Conservation (phyloP, 1,140 invertebrate species). For the Chironomus striatipennis region DNA sequence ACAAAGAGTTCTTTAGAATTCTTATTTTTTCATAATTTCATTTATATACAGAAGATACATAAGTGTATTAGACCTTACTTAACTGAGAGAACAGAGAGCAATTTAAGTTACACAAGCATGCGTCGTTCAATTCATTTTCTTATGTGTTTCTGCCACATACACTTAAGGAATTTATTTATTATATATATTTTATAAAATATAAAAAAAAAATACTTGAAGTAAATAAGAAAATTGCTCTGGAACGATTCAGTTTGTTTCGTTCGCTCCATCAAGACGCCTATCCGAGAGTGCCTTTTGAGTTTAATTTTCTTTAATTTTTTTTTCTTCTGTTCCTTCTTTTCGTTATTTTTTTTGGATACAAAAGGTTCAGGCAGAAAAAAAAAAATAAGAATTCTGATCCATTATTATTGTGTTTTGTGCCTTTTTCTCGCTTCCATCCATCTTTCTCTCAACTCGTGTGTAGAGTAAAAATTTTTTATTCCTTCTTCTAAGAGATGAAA, state of each 20-base stretch:
- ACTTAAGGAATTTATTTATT: background rate
- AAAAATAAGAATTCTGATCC: slow-evolving; percentile 4
- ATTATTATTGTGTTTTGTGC: slow-evolving; percentile 17
- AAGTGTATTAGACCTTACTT: background rate
- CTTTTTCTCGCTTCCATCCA: background rate
- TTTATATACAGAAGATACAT: background rate
- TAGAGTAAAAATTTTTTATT: background rate
- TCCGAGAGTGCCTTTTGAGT: slow-evolving; percentile 10
- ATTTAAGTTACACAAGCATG: background rate
- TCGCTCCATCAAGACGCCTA: background rate
- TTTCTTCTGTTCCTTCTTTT: slow-evolving; percentile 10
- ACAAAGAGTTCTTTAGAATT: slow-evolving; percentile 13
- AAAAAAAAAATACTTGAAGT: background rate
- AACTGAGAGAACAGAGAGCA: slow-evolving; percentile 6
- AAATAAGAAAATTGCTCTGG: slow-evolving; percentile 9
- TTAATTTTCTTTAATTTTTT: background rate
- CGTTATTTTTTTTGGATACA: background rate
- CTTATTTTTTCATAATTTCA: background rate
- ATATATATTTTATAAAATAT: no score
- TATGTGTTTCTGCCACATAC: background rate
- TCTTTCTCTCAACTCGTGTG: background rate
- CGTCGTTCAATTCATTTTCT: background rate
- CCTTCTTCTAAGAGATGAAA: background rate
- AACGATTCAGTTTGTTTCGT: slow-evolving; percentile 16
- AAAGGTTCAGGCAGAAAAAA: background rate